Evolutionary conservation across 2,888 invertebrate species (phyloP), one percentile per base, ranked within the genome.

Genomic region (Acleris emargana): DNA sequence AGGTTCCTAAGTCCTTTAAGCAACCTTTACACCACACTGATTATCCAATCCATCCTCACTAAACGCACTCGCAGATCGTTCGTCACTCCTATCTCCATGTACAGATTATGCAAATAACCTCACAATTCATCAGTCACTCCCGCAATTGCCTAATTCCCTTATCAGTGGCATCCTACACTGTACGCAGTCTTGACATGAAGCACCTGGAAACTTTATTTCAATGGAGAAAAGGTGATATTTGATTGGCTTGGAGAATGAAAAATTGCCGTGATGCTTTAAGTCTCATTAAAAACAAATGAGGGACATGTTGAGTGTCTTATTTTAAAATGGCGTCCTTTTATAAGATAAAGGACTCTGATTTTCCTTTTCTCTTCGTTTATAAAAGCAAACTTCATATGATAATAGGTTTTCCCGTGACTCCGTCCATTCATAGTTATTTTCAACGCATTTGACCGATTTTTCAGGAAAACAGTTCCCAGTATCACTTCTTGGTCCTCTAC

Each of bases 121-220:
- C 58, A 68, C 64, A 71, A 79, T 80, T 81, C 87, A 86, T 86
- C 82, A 84, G 80, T 87, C 87, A 87, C 82, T 77, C 78, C 76
- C 79, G 76, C 81, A 82, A 86, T 85, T 84, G 82, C 80, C 76
- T 62, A 58, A 67, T 67, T 71, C 76, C 73, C 84, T 86, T 85
- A 86, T 87, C 86, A 78, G 73, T 68, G 64, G 43, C 70, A 72
- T 70, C 72, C 73, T 70, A 63, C 76, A 72, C 42, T 67, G 60
- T 58, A 58, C 71, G 60, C 62, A 49, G 55, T 3, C 59, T 66
- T 78, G 74, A 69, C 83, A 79, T 78, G 71, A 78, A 77, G 22
- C 67, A 72, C 68, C 74, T 62, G 43, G 68, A 68, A 78, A 13
- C 47, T 42, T 17, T 49, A 25, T 42, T n/a, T 6, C 11, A 11